Evolutionary conservation across 2,797 vertebrate genomes (phyloP), one percentile per base, ranked within the genome.

Genomic region (Pyrocephalus nanus): DNA sequence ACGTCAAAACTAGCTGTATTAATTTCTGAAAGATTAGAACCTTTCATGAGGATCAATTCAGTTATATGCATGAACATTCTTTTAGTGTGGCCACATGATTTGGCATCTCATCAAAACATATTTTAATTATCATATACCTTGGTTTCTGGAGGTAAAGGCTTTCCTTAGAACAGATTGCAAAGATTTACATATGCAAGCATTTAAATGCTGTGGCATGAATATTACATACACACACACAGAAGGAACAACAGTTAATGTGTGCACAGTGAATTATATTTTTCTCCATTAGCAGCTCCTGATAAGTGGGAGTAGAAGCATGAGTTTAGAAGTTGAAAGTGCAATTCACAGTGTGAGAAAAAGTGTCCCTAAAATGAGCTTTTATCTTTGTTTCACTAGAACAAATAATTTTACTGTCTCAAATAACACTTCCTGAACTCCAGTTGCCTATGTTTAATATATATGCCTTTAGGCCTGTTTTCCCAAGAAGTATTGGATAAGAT

Each of bases 21-120:
- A 86, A 74, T 90, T 92, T 92, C 42, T 92, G 73, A 92, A 82
- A 61, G 36, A 58, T 83, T 38, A 75, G 36, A 90, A 34, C 20
- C 2, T 48, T 61, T 92, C 85, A 61, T 22, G 83, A 76, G 26
- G 55, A 84, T 21, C 26, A 75, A 43, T 74, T 61, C 40, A 80
- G 55, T 66, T 72, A 34, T 17, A 71, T 47, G 27, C 32, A 84
- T 26, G 29, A 61, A 40, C 7, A 81, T 76, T 58, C 58, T 80
- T 77, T 47, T 11, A 67, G 21, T 42, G 20, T 82, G 8, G 23
- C 8, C 40, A 81, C 61, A 85, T n/a, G 15, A 93, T 61, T 40
- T 75, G 50, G 32, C 29, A 71, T 77, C 34, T 65, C 22, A 79
- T 30, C 29, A 53, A 72, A 78, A 55, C 5, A 26, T 78, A 55